Conservation (phyloP, 2,888 invertebrate species). For the Laothoe populi region DNA sequence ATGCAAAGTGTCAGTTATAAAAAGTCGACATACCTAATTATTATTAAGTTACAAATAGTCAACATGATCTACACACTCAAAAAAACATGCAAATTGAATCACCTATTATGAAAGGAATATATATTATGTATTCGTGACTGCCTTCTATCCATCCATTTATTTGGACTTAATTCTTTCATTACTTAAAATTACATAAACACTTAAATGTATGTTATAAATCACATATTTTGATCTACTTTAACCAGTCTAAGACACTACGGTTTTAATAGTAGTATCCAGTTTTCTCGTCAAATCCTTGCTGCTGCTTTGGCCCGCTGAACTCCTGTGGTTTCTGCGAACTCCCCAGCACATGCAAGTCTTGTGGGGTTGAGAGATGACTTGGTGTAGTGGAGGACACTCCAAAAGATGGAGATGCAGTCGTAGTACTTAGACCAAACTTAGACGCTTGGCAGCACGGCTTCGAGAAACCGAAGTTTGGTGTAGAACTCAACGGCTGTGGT, state of each 20-base stretch:
- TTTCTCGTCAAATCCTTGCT: constrained; percentile 66
- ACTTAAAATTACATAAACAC: constrained; percentile 21
- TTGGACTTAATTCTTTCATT: background rate
- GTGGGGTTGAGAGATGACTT: background rate
- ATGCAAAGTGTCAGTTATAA: background rate
- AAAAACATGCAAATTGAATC: constrained; percentile 2
- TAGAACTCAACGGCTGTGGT: constrained; percentile 33
- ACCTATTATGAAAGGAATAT: background rate
- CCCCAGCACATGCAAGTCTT: background rate
- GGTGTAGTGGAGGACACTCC: constrained; percentile 2
- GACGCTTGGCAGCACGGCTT: constrained; percentile 23
- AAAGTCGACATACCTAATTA: background rate
- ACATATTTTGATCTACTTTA: constrained; percentile 6
- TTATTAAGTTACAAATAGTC: constrained; percentile 9
- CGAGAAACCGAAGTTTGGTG: constrained; percentile 17
- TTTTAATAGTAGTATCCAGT: constrained; percentile 73
- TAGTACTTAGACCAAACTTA: constrained; percentile 10
- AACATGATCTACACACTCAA: background rate
- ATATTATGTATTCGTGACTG: background rate
- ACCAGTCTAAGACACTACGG: constrained; percentile 39
- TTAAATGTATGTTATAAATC: constrained; percentile 6
- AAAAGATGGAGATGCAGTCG: background rate
- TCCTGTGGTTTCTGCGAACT: constrained; percentile 49
- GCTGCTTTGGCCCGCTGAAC: constrained; percentile 65
- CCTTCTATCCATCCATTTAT: background rate